Evolutionary conservation across 2,797 vertebrate genomes (phyloP).

Genomic region (Tenualosa thibaudeaui): DNA sequence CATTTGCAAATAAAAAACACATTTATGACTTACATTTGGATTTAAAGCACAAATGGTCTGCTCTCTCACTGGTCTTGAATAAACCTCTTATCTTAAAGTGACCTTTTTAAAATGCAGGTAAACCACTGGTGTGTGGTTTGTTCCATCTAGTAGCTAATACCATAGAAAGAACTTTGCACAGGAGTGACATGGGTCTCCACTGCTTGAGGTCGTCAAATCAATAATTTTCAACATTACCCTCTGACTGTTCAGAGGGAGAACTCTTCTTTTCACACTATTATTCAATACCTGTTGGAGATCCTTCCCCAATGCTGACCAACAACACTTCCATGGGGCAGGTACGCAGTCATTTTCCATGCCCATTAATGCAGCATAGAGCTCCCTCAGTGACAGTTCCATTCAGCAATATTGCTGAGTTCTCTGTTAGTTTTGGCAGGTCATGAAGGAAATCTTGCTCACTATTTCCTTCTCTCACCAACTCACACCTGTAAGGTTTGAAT

Average conservation of each 20-base stretch:
- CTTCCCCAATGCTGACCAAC: background rate
- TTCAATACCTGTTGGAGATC: background rate
- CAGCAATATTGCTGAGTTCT: background rate
- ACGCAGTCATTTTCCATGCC: background rate
- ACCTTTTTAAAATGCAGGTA: background rate
- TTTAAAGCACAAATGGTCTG: no score
- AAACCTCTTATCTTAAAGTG: background rate
- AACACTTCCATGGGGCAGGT: slow-evolving; percentile 4
- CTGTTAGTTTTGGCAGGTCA: background rate
- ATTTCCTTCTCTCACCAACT: background rate
- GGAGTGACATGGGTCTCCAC: background rate
- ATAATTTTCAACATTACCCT: background rate
- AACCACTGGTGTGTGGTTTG: background rate
- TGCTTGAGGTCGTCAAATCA: background rate
- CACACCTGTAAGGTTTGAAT: background rate
- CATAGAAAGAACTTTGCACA: background rate
- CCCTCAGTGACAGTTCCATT: background rate
- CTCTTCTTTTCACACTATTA: background rate
- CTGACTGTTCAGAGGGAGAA: background rate
- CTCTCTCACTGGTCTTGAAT: no score
- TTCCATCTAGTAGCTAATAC: no score
- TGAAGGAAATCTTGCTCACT: background rate
- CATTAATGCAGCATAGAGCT: slow-evolving; percentile 5
- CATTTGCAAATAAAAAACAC: no score
- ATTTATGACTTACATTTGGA: no score